Percentiles rank a stretch among this genome's conserved stretches.
Evolutionary conservation across 2,888 invertebrate genomes (phyloP).

Genomic region (Philonicus albiceps): DNA sequence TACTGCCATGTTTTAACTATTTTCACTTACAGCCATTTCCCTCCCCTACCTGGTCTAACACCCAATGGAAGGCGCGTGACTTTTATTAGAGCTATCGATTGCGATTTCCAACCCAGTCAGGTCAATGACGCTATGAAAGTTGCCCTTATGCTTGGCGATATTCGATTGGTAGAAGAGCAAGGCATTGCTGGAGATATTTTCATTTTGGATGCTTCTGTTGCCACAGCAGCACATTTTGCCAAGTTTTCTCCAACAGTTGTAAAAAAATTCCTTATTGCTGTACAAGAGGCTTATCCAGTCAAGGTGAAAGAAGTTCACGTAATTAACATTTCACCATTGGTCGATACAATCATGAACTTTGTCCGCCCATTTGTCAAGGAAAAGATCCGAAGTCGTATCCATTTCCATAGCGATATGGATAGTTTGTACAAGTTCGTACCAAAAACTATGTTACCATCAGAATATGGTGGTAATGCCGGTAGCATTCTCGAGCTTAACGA

Average conservation of each 20-base stretch:
- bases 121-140: slow-evolving; percentile 82
- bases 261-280: slow-evolving; percentile 85
- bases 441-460: slow-evolving; percentile 79
- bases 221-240: slow-evolving; percentile 81
- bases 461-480: slow-evolving; percentile 84
- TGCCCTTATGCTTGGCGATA: slow-evolving; percentile 84
- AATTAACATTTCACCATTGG: slow-evolving; percentile 82
- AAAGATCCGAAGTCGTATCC: slow-evolving; percentile 83
- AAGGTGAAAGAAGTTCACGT: slow-evolving; percentile 88
- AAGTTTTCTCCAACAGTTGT: slow-evolving; percentile 83
- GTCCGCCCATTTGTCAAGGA: slow-evolving; percentile 88
- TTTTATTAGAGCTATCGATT: slow-evolving; percentile 76
- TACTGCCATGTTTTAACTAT: not conserved
- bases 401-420: slow-evolving; percentile 78
- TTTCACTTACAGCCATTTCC: slow-evolving; percentile 67
- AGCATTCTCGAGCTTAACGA: slow-evolving; percentile 75
- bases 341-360: slow-evolving; percentile 85
- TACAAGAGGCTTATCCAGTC: slow-evolving; percentile 88
- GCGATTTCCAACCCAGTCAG: slow-evolving; percentile 74
- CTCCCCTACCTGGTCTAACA: slow-evolving; percentile 82
- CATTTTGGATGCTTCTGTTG: slow-evolving; percentile 79
- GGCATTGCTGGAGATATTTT: slow-evolving; percentile 87
- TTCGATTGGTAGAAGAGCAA: slow-evolving; percentile 78
- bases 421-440: slow-evolving; percentile 81
- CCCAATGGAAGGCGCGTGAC: slow-evolving; percentile 80